Percentiles rank a stretch among this genome's conserved stretches.
These are phyloP conservation scores for Talpa occidentalis DNA, from an alignment of 2,113 vertebrate species.

Conservation along the genomic window DNA sequence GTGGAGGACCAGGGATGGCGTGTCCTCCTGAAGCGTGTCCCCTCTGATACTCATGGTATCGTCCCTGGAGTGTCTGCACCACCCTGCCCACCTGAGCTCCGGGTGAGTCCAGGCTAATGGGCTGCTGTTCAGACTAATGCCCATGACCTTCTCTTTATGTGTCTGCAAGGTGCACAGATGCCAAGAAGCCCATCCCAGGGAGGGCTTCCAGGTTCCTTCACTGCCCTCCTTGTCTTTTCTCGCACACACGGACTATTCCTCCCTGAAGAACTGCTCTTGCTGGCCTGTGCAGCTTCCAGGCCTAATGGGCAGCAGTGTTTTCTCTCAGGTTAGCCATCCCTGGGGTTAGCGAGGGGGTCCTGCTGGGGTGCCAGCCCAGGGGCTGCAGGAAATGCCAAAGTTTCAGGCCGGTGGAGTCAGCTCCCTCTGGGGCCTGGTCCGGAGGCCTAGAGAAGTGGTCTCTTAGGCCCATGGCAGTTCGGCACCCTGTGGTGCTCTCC, in stretches of 20 bases:
- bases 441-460: neutral
- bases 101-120: neutral
- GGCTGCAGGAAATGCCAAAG: neutral
- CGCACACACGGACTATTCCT: fast-evolving
- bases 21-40: fast-evolving
- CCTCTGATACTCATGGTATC: neutral
- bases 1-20: neutral
- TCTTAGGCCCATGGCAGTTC: neutral
- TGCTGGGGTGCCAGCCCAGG: neutral
- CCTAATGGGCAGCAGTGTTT: neutral
- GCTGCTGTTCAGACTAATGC: neutral
- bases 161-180: neutral
- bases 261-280: neutral
- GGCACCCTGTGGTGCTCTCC: neutral
- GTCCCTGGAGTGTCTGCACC: neutral
- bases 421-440: neutral
- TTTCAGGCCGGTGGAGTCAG: neutral
- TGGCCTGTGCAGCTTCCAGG: neutral
- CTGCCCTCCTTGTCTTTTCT: neutral
- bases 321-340: neutral
- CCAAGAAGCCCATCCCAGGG: neutral
- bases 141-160: neutral
- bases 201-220: neutral
- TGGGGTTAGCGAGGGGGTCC: neutral
- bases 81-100: neutral